Evolutionary conservation across 2,113 vertebrate genomes (phyloP).

Genomic region (Hypocryptadius cinnamomeus): DNA sequence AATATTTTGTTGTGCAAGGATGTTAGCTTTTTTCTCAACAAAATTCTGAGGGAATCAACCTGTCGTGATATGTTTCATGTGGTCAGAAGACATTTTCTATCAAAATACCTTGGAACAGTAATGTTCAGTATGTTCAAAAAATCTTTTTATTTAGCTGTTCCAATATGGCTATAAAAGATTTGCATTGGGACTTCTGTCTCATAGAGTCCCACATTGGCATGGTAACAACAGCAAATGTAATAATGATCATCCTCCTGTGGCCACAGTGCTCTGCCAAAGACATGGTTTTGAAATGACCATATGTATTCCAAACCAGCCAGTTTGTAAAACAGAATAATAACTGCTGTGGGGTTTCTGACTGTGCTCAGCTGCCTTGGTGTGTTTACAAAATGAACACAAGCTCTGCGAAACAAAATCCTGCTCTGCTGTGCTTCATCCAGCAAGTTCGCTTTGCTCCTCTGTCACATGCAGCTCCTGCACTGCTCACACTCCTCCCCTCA

Average conservation of each 20-base stretch:
- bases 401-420: not conserved
- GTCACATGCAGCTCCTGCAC: no score
- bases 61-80: not conserved
- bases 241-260: not conserved
- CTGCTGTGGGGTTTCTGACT: not conserved
- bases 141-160: not conserved
- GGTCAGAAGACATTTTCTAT: not conserved
- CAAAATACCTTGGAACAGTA: not conserved
- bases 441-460: not conserved
- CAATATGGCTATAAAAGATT: not conserved
- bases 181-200: not conserved
- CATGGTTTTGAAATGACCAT: not conserved
- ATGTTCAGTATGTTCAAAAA: not conserved
- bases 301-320: not conserved
- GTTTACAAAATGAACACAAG: not conserved
- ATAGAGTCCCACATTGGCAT: not conserved
- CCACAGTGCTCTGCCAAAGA: not conserved
- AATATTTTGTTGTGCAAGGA: not conserved
- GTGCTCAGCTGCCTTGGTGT: fast-evolving
- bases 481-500: not conserved
- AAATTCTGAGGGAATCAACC: not conserved
- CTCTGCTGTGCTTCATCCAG: not conserved
- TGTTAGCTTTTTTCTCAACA: not conserved
- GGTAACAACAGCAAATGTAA: not conserved
- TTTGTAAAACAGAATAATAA: not conserved